phyloP scores from a whole-genome alignment of 2,888 invertebrate species.

The Eilema caniola region DNA sequence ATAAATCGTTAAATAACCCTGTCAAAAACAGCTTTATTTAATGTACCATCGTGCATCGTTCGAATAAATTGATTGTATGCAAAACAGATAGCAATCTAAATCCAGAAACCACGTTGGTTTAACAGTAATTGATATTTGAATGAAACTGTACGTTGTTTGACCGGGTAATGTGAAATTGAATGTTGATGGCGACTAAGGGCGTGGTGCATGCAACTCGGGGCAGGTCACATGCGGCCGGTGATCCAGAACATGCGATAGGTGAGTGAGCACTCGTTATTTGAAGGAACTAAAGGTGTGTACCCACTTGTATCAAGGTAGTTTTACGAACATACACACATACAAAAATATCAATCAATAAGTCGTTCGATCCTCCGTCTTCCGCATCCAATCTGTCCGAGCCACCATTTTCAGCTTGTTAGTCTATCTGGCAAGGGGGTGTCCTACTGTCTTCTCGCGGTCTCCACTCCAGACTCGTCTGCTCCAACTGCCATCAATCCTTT shows the following conservation, averaged over 20 bases:
- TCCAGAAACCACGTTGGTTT: background rate
- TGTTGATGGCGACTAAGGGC: constrained; percentile 26
- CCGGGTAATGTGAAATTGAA: constrained; percentile 23
- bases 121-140: constrained; percentile 3
- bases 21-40: background rate
- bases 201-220: constrained; percentile 39
- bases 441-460: too few species aligned
- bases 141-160: constrained; percentile 15
- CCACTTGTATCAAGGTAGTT: background rate
- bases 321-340: background rate
- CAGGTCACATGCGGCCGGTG: constrained; percentile 57
- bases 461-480: too few species aligned
- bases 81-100: background rate
- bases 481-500: too few species aligned
- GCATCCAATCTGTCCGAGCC: too few species aligned
- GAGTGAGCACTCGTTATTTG: constrained; percentile 34
- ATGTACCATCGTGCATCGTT: background rate
- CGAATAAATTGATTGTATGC: background rate
- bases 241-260: constrained; percentile 70
- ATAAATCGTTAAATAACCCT: background rate
- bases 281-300: background rate
- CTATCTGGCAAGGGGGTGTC: too few species aligned
- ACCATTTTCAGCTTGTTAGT: too few species aligned
- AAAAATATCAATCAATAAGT: too few species aligned
- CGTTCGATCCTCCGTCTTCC: too few species aligned